phyloP scores from a whole-genome alignment of 2,888 invertebrate genomes.

The Plebejus anna region DNA sequence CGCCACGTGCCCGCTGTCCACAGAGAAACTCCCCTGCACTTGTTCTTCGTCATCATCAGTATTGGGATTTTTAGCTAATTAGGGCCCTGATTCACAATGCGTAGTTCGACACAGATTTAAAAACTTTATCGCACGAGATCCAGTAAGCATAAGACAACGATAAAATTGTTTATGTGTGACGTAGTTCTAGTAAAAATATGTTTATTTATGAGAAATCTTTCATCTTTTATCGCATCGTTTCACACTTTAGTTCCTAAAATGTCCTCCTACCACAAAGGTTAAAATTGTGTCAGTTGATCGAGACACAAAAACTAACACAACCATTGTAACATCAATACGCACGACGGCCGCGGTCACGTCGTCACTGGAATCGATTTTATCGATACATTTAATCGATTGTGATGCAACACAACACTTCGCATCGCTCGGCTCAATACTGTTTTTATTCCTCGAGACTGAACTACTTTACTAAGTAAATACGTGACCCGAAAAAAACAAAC shows the following conservation, averaged over 20 bases:
- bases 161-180: too few species aligned
- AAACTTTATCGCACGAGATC: too few species aligned
- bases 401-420: not conserved
- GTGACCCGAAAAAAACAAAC: not conserved
- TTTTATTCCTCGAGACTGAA: not conserved
- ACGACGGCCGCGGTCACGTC: conserved; percentile 9
- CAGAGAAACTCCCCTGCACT: conserved; percentile 11
- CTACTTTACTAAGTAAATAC: not conserved
- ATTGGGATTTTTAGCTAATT: too few species aligned
- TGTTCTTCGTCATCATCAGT: not conserved
- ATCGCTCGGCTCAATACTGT: not conserved
- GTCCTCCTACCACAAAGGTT: not conserved
- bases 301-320: not conserved
- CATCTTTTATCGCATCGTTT: too few species aligned
- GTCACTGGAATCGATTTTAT: not conserved
- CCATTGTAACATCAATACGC: not conserved
- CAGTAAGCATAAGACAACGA: too few species aligned
- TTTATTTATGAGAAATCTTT: too few species aligned
- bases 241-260: too few species aligned
- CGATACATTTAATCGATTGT: not conserved
- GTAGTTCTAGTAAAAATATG: too few species aligned
- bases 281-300: not conserved
- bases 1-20: conserved; percentile 11
- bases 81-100: too few species aligned
- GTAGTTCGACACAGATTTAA: too few species aligned